A percentile compares a stretch with the other conserved stretches of the same genome.
Conservation (phyloP, 2,888 invertebrate genomes). For the Athrips mouffetella region DNA sequence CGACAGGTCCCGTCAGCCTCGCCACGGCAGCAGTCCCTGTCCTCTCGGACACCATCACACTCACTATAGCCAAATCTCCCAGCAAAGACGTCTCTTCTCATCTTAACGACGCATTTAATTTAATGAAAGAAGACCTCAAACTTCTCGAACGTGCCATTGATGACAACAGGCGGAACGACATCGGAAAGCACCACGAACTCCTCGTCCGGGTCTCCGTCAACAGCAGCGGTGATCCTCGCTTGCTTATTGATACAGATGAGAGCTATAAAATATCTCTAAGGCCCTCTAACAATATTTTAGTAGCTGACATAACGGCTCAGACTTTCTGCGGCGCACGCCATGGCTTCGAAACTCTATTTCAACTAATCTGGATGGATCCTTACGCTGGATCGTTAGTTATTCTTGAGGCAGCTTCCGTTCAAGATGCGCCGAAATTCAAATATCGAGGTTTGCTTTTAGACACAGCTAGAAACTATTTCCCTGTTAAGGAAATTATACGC, state of each 20-base stretch:
- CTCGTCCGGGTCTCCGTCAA: slow-evolving; percentile 75
- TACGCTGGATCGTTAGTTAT: slow-evolving; percentile 79
- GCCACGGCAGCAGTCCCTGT: slow-evolving; percentile 82
- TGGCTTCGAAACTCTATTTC: slow-evolving; percentile 87
- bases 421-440: slow-evolving; percentile 86
- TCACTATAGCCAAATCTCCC: slow-evolving; percentile 59
- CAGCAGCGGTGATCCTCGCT: slow-evolving; percentile 71
- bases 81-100: slow-evolving; percentile 55
- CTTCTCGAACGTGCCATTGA: slow-evolving; percentile 61
- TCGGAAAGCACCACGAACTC: slow-evolving; percentile 63
- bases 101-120: slow-evolving; percentile 68
- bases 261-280: slow-evolving; percentile 82
- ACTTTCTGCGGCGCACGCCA: slow-evolving; percentile 89
- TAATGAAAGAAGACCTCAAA: slow-evolving; percentile 73
- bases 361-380: slow-evolving; percentile 88
- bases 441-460: slow-evolving; percentile 94
- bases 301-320: slow-evolving; percentile 80
- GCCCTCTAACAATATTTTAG: slow-evolving; percentile 68
- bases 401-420: slow-evolving; percentile 81
- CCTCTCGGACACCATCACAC: slow-evolving; percentile 69
- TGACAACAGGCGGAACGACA: slow-evolving; percentile 37
- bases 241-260: slow-evolving; percentile 84
- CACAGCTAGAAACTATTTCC: slow-evolving; percentile 93
- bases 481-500: slow-evolving; percentile 82
- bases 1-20: slow-evolving; percentile 83